Evolutionary conservation across 1,140 invertebrate genomes (phyloP), one percentile per base, ranked within the genome.

Genomic region (Caenorhabditis remanei): DNA sequence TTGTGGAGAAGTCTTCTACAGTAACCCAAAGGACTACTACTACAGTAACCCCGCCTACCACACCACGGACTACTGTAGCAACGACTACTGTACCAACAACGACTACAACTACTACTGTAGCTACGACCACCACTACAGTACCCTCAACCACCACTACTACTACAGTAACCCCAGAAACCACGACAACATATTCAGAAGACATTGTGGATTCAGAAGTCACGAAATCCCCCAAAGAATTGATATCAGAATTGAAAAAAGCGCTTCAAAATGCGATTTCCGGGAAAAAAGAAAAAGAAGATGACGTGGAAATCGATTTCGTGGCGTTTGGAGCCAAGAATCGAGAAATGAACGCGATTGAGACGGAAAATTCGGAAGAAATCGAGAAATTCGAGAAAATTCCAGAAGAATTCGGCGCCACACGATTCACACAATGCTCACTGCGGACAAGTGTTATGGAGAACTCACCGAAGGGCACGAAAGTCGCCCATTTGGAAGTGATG

Each of bases 381-480:
- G 79, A 83, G n/a, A 83, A 53, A 48, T 41, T 83, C 0, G 41
- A 46, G 79, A 46, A 50, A 40, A 56, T 11, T 9, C 5, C 13
- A n/a, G 40, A 65, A 43, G 61, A 63, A 40, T 21, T 50, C 7
- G 71, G 71, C 21, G 14, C 43, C 5, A 55, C 86, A 16, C 11
- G 50, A 53, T 87, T 87, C 41, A 55, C 46, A 1, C 61, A 87
- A 7, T 88, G 87, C 67, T 55, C 46, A 0, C 7, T 85, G 13
- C 56, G 63, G 16, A 63, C 75, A 4, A 58, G 11, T 9, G 40
- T 88, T 13, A 48, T 65, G 11, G 87, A 88, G 50, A 88, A 88
- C 43, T 88, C 87, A 14, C 46, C 61, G 7, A 75, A 55, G 11
- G 87, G 87, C n/a, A 88, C 87, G 13, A 56, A 82, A 41, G 84